A percentile compares a stretch with the other conserved stretches of the same genome.
Evolutionary conservation across 2,797 vertebrate species (phyloP).

Genomic region (Alauda arvensis): DNA sequence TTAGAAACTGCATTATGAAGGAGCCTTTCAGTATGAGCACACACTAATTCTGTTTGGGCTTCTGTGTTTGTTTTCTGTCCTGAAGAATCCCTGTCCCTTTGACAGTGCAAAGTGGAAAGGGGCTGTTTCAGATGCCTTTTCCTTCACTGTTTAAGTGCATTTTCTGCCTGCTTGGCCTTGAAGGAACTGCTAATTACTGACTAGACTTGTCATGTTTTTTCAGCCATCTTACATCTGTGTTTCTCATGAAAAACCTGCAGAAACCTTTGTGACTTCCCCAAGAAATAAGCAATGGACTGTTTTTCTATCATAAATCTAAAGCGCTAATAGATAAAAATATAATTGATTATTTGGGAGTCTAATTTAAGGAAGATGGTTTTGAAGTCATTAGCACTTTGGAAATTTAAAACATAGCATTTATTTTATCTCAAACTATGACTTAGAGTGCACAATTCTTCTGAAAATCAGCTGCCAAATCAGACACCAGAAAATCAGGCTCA

Average conservation of each 20-base stretch:
- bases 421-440: neutral
- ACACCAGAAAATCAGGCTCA: neutral
- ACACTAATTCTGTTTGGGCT: neutral
- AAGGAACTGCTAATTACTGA: neutral
- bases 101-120: neutral
- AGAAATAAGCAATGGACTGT: neutral
- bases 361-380: neutral
- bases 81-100: neutral
- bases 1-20: conserved; percentile 20
- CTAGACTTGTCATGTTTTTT: neutral
- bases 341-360: neutral
- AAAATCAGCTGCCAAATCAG: neutral
- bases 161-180: neutral
- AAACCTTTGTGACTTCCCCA: neutral
- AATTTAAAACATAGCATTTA: neutral
- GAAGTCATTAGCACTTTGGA: neutral
- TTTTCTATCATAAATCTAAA: neutral
- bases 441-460: neutral
- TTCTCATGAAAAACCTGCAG: neutral
- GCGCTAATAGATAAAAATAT: neutral
- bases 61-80: neutral
- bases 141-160: neutral
- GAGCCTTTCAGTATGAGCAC: neutral
- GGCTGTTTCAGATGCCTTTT: neutral
- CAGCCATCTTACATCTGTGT: neutral